Percentiles rank a stretch among this genome's conserved stretches.
These are phyloP conservation scores for Aethina tumida DNA, from an alignment of 1,140 invertebrate species.

Conservation along the genomic window DNA sequence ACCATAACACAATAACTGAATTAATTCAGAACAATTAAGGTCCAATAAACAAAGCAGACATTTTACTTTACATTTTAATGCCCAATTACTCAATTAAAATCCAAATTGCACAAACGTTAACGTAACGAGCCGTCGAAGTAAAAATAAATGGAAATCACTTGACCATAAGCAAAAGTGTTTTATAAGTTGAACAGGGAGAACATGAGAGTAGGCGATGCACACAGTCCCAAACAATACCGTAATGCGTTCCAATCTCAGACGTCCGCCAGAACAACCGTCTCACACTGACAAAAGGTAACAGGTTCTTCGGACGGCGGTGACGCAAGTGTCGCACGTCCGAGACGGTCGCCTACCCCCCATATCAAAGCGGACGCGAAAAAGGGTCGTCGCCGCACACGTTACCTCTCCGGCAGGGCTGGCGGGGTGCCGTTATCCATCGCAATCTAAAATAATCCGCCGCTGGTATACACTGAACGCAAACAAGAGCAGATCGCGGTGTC, in stretches of 20 bases:
- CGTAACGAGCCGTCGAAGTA: not conserved
- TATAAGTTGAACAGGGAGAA: not conserved
- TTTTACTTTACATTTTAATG: not conserved
- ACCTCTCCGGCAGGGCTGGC: conserved; percentile 19
- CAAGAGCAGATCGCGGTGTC: conserved; percentile 18
- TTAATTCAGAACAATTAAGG: not conserved
- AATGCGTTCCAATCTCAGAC: conserved; percentile 9
- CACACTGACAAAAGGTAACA: conserved; percentile 5
- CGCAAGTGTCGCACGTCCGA: conserved; percentile 10
- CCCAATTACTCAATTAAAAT: not conserved
- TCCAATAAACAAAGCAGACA: not conserved
- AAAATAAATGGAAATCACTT: not conserved
- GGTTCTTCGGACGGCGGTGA: conserved; percentile 9
- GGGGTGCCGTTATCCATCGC: conserved; percentile 22
- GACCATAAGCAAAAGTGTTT: not conserved
- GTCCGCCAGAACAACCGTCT: conserved; percentile 7
- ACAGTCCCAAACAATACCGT: conserved; percentile 12
- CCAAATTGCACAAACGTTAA: not conserved
- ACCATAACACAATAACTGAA: no score
- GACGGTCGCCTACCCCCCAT: conserved; percentile 14
- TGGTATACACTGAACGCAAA: conserved; percentile 17
- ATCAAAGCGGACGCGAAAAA: conserved; percentile 7
- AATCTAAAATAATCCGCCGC: conserved; percentile 13
- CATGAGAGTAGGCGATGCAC: not conserved
- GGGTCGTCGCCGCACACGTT: not conserved